These are phyloP conservation scores for Protosalanx chinensis DNA, from an alignment of 2,797 vertebrate genomes.

Conservation along the genomic window DNA sequence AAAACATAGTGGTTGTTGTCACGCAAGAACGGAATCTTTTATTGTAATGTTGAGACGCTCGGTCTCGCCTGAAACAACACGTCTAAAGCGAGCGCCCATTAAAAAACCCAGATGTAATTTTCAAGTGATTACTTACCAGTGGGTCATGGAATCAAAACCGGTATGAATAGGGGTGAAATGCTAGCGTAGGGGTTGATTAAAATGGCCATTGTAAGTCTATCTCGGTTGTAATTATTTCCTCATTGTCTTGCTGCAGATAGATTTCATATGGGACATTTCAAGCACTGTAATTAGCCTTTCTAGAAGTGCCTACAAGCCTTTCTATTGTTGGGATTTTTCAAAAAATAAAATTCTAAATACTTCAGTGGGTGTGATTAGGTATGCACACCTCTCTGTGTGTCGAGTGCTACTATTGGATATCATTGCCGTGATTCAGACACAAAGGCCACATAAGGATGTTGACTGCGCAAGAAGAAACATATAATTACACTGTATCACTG, in stretches of 20 bases:
- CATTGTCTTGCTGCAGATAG: slow-evolving; percentile 79
- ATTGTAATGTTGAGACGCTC: slow-evolving; percentile 61
- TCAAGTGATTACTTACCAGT: slow-evolving; percentile 85
- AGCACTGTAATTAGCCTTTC: slow-evolving; percentile 78
- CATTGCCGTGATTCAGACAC: slow-evolving; percentile 17
- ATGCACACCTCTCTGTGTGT: slow-evolving; percentile 55
- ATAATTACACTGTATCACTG: slow-evolving; percentile 9
- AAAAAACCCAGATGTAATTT: slow-evolving; percentile 76
- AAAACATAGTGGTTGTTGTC: slow-evolving; percentile 51
- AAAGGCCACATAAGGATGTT: slow-evolving; percentile 40
- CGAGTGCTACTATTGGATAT: slow-evolving; percentile 34
- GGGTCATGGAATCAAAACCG: slow-evolving; percentile 81
- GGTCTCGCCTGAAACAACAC: slow-evolving; percentile 67
- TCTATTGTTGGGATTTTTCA: slow-evolving; percentile 49
- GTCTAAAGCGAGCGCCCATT: slow-evolving; percentile 71
- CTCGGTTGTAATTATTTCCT: slow-evolving; percentile 83
- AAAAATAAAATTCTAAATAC: slow-evolving; percentile 63
- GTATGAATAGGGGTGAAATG: slow-evolving; percentile 84
- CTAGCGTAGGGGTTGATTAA: slow-evolving; percentile 82
- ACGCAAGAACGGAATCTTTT: slow-evolving; percentile 71
- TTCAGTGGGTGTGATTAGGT: slow-evolving; percentile 68
- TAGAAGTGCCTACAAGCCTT: slow-evolving; percentile 59
- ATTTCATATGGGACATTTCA: slow-evolving; percentile 78
- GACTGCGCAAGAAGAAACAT: slow-evolving; percentile 30
- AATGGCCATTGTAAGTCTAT: slow-evolving; percentile 82